Conservation (phyloP, 2,888 invertebrate species). For the Cryptus viduatorius region DNA sequence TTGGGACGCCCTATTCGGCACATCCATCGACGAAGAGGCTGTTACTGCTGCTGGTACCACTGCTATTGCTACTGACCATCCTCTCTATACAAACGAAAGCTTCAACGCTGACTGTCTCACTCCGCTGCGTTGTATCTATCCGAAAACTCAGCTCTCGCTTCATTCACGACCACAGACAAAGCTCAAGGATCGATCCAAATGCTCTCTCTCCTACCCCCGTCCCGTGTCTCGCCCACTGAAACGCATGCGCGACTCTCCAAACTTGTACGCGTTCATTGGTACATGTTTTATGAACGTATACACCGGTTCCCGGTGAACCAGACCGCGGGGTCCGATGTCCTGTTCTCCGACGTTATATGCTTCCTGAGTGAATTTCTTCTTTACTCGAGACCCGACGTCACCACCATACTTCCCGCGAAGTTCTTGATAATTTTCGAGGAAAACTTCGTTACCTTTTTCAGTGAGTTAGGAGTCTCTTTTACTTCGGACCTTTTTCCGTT, state of each 20-base stretch:
- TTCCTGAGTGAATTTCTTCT: slow-evolving; percentile 25
- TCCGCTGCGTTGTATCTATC: slow-evolving; percentile 28
- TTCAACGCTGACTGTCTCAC: slow-evolving; percentile 14
- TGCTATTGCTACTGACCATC: slow-evolving; percentile 41
- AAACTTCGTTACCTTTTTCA: background rate
- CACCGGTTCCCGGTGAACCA: slow-evolving; percentile 55
- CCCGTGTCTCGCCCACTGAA: slow-evolving; percentile 41
- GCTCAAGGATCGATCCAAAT: slow-evolving; percentile 75
- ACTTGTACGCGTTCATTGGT: slow-evolving; percentile 69
- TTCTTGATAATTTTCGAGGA: slow-evolving; percentile 2
- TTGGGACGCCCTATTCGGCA: slow-evolving; percentile 9
- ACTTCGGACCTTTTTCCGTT: too few species aligned
- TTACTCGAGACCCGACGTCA: background rate
- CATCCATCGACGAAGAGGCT: slow-evolving; percentile 45
- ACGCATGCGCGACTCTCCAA: slow-evolving; percentile 70
- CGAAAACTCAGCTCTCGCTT: slow-evolving; percentile 49
- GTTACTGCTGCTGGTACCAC: background rate
- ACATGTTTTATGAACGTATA: slow-evolving; percentile 61
- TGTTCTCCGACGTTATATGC: slow-evolving; percentile 44
- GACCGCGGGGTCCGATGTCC: slow-evolving; percentile 56
- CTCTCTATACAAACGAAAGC: slow-evolving; percentile 41
- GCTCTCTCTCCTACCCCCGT: slow-evolving; percentile 63
- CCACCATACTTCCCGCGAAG: background rate
- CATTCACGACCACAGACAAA: slow-evolving; percentile 74
- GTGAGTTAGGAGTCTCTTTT: too few species aligned